Evolutionary conservation across 2,888 invertebrate genomes (phyloP).

Genomic region (Lamellibrachia columna): DNA sequence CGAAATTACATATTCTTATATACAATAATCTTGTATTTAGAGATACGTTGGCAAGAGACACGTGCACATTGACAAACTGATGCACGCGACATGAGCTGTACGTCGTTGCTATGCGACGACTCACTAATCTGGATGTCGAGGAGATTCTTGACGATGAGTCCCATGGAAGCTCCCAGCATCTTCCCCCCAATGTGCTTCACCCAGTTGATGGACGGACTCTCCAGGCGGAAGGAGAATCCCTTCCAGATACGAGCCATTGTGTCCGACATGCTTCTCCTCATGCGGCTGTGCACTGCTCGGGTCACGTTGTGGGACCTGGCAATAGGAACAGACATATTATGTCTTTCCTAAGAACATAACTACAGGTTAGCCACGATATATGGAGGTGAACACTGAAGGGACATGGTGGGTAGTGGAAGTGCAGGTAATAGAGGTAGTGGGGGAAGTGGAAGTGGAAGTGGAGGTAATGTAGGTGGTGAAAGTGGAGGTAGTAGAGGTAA

Average conservation of each 20-base stretch:
- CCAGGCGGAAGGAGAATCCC: slow-evolving; percentile 5
- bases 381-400: too few species aligned
- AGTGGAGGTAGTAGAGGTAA: not conserved
- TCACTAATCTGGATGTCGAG: slow-evolving; percentile 23
- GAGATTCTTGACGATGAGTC: slow-evolving; percentile 13
- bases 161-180: not conserved
- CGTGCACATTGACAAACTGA: not conserved
- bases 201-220: slow-evolving; percentile 19
- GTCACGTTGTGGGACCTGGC: not conserved
- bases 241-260: not conserved
- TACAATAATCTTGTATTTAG: too few species aligned
- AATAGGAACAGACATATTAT: not conserved
- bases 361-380: too few species aligned
- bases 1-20: too few species aligned
- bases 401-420: too few species aligned
- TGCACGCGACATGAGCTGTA: not conserved
- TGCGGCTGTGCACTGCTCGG: not conserved
- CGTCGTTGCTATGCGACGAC: not conserved
- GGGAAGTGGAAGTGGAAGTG: too few species aligned
- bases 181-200: slow-evolving; percentile 7
- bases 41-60: too few species aligned
- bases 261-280: not conserved
- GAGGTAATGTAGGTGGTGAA: not conserved
- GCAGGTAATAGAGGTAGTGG: not conserved
- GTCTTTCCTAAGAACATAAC: not conserved